These are phyloP conservation scores for Plemyria rubiginata DNA, from an alignment of 2,888 invertebrate species.

Conservation along the genomic window DNA sequence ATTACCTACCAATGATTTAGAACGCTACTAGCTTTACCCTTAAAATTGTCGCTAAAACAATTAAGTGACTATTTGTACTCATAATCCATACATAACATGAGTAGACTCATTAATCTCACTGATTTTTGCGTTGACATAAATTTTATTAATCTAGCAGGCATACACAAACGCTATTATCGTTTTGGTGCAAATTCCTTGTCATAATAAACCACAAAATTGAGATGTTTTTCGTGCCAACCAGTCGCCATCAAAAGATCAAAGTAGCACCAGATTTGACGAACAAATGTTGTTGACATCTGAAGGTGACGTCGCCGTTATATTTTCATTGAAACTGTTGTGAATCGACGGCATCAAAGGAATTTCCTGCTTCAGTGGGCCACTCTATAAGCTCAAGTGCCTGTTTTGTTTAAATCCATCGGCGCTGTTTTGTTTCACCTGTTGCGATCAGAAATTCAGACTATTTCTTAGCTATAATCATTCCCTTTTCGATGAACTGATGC, in stretches of 20 bases:
- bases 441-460: slow-evolving; percentile 35
- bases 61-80: too few relatives aligned
- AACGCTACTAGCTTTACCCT: neutral
- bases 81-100: too few relatives aligned
- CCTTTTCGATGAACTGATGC: slow-evolving; percentile 37
- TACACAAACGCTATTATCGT: slow-evolving; percentile 5
- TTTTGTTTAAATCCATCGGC: slow-evolving; percentile 57
- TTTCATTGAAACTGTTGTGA: slow-evolving; percentile 72
- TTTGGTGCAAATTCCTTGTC: slow-evolving; percentile 17
- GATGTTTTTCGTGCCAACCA: slow-evolving; percentile 17
- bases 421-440: slow-evolving; percentile 56
- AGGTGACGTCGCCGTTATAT: slow-evolving; percentile 67
- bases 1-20: neutral
- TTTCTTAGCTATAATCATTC: slow-evolving; percentile 38
- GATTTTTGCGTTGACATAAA: neutral
- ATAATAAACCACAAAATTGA: slow-evolving; percentile 25
- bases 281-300: slow-evolving; percentile 55
- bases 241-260: slow-evolving; percentile 29
- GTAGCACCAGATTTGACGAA: slow-evolving; percentile 26
- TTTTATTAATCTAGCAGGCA: neutral
- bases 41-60: too few relatives aligned
- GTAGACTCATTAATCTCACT: neutral
- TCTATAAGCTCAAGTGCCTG: slow-evolving; percentile 67
- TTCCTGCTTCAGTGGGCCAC: slow-evolving; percentile 72
- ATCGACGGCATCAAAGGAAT: slow-evolving; percentile 76